Evolutionary conservation across 2,113 vertebrate genomes (phyloP).

Genomic region (Gambusia holbrooki): DNA sequence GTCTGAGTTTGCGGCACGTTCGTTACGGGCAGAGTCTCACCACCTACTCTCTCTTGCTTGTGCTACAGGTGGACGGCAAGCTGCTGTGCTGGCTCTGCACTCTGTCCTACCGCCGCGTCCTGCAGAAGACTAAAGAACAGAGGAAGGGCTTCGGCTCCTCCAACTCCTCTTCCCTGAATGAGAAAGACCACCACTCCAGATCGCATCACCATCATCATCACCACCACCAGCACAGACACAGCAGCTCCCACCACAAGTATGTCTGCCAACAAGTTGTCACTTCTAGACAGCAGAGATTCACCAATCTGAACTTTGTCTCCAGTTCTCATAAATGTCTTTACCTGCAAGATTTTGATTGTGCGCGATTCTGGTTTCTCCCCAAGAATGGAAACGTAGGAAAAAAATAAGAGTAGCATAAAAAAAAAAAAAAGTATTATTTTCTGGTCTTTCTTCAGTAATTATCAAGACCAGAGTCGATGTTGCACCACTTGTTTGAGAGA

Average conservation of each 20-base stretch:
- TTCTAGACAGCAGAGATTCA: neutral
- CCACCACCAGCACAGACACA: constrained; percentile 87
- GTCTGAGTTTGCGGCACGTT: too few relatives aligned
- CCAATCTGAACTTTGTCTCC: too few relatives aligned
- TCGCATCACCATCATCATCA: constrained; percentile 88
- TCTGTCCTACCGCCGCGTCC: constrained; percentile 94
- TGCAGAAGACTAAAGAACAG: constrained; percentile 99
- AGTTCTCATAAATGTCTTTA: too few relatives aligned
- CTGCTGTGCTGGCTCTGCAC: constrained; percentile 98
- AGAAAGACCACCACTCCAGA: constrained; percentile 95
- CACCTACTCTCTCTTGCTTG: neutral
- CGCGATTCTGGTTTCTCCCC: too few relatives aligned
- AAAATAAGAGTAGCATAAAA: too few relatives aligned
- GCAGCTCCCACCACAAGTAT: constrained; percentile 93
- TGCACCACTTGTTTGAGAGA: too few relatives aligned
- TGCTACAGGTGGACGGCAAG: constrained; percentile 92
- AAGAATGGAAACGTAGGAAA: too few relatives aligned
- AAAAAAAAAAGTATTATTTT: too few relatives aligned
- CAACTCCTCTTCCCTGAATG: constrained; percentile 91
- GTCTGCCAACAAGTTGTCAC: constrained; percentile 36
- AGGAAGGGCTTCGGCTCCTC: constrained; percentile 93
- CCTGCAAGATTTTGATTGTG: too few relatives aligned
- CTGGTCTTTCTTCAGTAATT: too few relatives aligned
- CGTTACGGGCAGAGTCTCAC: neutral
- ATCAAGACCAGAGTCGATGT: too few relatives aligned